Base-by-base conservation (phyloP, 2,113 vertebrate genomes). In the Peromyscus maniculatus region DNA sequence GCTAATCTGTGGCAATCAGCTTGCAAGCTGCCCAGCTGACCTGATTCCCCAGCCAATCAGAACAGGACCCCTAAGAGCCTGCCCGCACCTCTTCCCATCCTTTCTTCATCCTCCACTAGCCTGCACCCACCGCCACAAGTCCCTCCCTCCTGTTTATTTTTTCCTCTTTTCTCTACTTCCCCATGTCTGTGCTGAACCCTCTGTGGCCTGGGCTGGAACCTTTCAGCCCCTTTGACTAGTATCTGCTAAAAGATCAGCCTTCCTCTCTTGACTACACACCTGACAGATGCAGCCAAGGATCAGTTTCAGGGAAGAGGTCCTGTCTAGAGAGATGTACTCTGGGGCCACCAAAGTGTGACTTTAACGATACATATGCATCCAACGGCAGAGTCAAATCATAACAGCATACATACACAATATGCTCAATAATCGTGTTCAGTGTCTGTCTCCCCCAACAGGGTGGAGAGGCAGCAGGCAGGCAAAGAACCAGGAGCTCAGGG, bases 1-100 rank as follows among this genome's bases (percentile, higher is more conserved):
- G 89, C 82, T 94, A 91, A 95, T 96, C 77, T 69, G 80, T 19
- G 2, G 91, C 95, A 96, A 96, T 97, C 95, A 97, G 89, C n/a
- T 94, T 90, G 87, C 86, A 96, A 87, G 92, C 83, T 55, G 13
- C 39, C 75, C 80, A 59, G 26, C 17, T 13, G 26, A 67, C 22
- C 71, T 84, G 72, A 8, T 64, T 66, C 22, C 83, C 33, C 31
- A 39, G 93, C 39, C 89, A 91, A 96, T 96, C 96, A 96, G 77
- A 28, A 64, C 78, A 21, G 22, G 62, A 62, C 24, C 74, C 91
- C 90, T 82, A 33, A 67, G 86, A 28, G 87, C 26, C 64, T 33
- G 59, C 46, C 12, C 26, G 43, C 17, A 7, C 19, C 11, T 72
- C 19, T 28, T 89, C 5, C 10, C 9, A 2, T 7, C 5, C 7